phyloP scores from a whole-genome alignment of 2,113 vertebrate genomes.

The Nycticorax nycticorax region DNA sequence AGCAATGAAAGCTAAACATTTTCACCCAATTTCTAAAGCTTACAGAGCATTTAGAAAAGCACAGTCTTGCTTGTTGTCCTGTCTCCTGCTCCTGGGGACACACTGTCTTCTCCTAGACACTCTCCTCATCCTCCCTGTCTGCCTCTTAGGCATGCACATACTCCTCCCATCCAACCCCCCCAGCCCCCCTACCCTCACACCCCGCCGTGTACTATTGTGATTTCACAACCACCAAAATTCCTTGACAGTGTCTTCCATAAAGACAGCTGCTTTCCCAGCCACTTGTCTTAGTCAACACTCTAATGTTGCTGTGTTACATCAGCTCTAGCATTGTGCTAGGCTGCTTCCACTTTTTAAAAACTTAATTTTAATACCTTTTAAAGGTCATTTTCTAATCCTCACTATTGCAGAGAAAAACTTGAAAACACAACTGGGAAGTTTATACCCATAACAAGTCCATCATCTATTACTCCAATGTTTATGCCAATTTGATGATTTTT shows the following conservation, averaged over 20 bases:
- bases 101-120: neutral
- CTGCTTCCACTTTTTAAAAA: neutral
- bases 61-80: neutral
- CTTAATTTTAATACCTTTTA: neutral
- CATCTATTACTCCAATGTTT: neutral
- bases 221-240: neutral
- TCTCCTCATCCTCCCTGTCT: neutral
- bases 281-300: neutral
- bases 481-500: neutral
- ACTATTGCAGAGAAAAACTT: neutral
- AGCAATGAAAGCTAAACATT: neutral
- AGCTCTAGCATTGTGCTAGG: neutral
- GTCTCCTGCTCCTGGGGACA: neutral
- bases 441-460: neutral
- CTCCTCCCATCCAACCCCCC: rapidly evolving
- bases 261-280: neutral
- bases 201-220: too few relatives aligned
- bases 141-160: neutral
- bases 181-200: too few relatives aligned
- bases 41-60: neutral
- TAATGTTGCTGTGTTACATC: rapidly evolving
- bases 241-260: neutral
- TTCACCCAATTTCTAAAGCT: neutral
- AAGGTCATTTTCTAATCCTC: neutral
- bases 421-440: neutral